Percentiles rank a stretch among this genome's conserved stretches.
Evolutionary conservation across 2,113 vertebrate species (phyloP).

Genomic region (Hippocampus comes): DNA sequence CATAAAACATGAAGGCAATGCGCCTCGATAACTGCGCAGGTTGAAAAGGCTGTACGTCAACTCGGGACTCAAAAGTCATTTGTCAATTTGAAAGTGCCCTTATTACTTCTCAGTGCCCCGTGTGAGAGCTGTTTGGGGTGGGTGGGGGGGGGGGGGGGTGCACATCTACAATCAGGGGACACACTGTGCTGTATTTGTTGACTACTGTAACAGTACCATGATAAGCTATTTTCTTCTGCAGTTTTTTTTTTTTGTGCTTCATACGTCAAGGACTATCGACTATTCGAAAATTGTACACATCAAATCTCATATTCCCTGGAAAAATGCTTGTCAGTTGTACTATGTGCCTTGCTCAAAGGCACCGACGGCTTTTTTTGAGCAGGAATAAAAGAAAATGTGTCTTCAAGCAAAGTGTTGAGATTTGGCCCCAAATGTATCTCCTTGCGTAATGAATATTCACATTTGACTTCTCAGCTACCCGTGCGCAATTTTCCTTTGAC

Average conservation of each 20-base stretch:
- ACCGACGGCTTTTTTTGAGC: not conserved
- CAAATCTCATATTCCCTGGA: not conserved
- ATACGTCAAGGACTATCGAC: not conserved
- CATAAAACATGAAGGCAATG: slow-evolving; percentile 59
- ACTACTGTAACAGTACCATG: not conserved
- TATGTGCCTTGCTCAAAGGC: not conserved
- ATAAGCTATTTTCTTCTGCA: not conserved
- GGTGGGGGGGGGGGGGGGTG: not conserved
- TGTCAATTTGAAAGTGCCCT: slow-evolving; percentile 47
- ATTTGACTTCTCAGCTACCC: not conserved
- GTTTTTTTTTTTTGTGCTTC: not conserved
- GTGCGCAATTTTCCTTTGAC: not conserved
- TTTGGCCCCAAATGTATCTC: not conserved
- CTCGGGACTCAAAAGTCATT: slow-evolving; percentile 34
- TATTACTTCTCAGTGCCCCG: slow-evolving; percentile 5
- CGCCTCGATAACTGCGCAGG: slow-evolving; percentile 36
- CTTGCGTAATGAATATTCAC: not conserved
- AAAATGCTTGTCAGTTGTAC: not conserved
- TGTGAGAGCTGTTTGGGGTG: slow-evolving; percentile 3
- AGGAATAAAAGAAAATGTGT: not conserved
- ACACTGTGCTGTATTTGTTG: not conserved
- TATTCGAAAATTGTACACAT: not conserved
- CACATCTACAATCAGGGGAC: not conserved
- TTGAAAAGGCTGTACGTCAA: slow-evolving; percentile 30
- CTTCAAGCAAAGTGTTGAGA: too few species aligned